phyloP scores from a whole-genome alignment of 2,797 vertebrate species.

The Betta splendens region DNA sequence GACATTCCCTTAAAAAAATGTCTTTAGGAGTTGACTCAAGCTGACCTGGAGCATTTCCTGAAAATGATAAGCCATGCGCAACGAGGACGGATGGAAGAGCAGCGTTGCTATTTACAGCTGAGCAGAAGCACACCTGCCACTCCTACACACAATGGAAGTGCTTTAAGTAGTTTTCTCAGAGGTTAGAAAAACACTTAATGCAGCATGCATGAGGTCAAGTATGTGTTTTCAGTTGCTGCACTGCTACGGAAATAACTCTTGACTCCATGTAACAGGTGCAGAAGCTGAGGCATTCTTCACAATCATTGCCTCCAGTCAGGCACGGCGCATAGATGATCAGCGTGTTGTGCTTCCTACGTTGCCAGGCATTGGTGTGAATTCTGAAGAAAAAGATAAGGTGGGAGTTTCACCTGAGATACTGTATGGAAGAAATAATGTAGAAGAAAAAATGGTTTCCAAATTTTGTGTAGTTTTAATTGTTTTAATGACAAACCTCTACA shows the following conservation, averaged over 20 bases:
- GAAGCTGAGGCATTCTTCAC: constrained; percentile 60
- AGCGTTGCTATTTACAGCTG: constrained; percentile 66
- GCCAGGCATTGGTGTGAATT: constrained; percentile 48
- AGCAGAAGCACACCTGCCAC: constrained; percentile 63
- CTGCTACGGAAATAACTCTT: constrained; percentile 31
- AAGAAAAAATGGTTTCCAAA: not conserved
- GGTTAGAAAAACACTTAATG: constrained; percentile 52
- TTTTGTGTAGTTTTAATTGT: not conserved
- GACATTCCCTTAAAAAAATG: constrained; percentile 10
- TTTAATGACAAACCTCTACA: not conserved
- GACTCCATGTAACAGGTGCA: constrained; percentile 46
- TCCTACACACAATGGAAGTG: constrained; percentile 52
- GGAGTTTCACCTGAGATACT: constrained; percentile 7
- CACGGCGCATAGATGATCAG: constrained; percentile 55
- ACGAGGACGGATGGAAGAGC: constrained; percentile 71
- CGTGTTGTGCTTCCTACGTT: constrained; percentile 43
- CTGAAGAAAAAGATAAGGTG: constrained; percentile 33
- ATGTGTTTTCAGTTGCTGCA: constrained; percentile 23
- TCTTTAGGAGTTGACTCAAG: constrained; percentile 38
- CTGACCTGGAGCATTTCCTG: constrained; percentile 59
- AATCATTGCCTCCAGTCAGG: constrained; percentile 53
- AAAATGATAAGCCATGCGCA: constrained; percentile 67
- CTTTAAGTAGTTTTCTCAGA: constrained; percentile 44
- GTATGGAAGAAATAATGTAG: too few species aligned
- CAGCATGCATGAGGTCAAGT: constrained; percentile 1